Evolutionary conservation across 1,140 invertebrate species (phyloP), one percentile per base, ranked within the genome.

Genomic region (Achatina immaculata): DNA sequence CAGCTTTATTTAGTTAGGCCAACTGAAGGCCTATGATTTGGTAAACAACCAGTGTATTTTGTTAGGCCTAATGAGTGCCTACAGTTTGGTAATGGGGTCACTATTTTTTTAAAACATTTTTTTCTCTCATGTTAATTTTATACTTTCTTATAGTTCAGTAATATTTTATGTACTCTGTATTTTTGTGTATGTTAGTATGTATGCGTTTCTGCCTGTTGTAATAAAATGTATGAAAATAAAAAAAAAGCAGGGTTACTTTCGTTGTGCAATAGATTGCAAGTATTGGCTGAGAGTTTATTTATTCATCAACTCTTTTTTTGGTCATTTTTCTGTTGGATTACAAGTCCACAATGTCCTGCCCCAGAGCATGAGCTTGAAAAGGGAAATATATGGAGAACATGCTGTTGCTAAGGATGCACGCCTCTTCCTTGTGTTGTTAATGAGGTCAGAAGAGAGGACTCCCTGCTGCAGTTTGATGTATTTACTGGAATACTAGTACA

Each of bases 121-220:
- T 68, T 36, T 31, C 1, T 68, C 19, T 6, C 24, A 24, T 71
- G n/a, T 31, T 34, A 6, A 62, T 71, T 71, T 71, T 40, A 40
- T 40, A 40, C 3, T 71, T 71, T 71, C 40, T 28, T 40, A 7
- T 7, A 11, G 11, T n/a, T 21, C 16, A 21, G 40, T 42, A 40
- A 42, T 21, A 40, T 71, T 71, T 1, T 19, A 7, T 71, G 42
- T 71, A 42, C 34, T 55, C 14, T 55, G 51, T 55, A 55, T 42
- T 71, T 21, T 71, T 34, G 6, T 69, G 7, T 42, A 71, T 71
- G 68, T 71, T 40, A 28, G 68, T 71, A 45, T 71, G 68, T 71
- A 71, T 71, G 68, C 68, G 34, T 71, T 42, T 71, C 42, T 71
- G 36, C 68, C 38, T 40, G 68, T 71, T 71, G 36, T 71, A 71